phyloP scores from a whole-genome alignment of 2,797 vertebrate species.

The Arctocebus calabarensis region DNA sequence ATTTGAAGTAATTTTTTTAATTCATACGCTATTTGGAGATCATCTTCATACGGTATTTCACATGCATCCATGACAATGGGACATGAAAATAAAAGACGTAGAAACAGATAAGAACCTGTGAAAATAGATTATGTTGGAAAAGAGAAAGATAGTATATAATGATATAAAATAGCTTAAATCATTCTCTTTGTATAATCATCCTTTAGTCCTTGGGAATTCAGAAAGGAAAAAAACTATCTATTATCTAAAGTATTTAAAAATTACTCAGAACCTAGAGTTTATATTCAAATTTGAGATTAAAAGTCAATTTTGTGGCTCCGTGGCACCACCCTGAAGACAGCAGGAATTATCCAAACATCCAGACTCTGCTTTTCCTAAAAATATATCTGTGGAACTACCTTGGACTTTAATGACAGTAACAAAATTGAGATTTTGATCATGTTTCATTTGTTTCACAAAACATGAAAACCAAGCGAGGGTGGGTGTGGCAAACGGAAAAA shows the following conservation, averaged over 20 bases:
- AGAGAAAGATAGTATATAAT: not conserved
- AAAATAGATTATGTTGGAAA: not conserved
- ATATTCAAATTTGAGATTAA: conserved; percentile 14
- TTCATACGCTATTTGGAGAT: not conserved
- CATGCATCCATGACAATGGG: not conserved
- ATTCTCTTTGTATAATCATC: not conserved
- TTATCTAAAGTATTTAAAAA: not conserved
- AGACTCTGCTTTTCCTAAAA: not conserved
- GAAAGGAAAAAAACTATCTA: not conserved
- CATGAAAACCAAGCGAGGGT: not conserved
- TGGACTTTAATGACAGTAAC: not conserved
- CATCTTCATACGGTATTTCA: not conserved
- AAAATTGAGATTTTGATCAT: not conserved
- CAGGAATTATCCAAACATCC: not conserved
- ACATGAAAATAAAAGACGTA: not conserved
- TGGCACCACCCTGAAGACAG: not conserved
- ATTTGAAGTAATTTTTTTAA: not conserved
- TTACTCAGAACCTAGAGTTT: not conserved
- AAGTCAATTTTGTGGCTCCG: not conserved
- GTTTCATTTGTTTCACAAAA: not conserved
- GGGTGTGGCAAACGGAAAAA: not conserved
- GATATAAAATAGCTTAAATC: not conserved
- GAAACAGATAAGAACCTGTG: not conserved
- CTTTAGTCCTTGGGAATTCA: not conserved
- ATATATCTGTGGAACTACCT: not conserved